phyloP scores from a whole-genome alignment of 1,140 invertebrate genomes.

The Alviniconcha marisindica region DNA sequence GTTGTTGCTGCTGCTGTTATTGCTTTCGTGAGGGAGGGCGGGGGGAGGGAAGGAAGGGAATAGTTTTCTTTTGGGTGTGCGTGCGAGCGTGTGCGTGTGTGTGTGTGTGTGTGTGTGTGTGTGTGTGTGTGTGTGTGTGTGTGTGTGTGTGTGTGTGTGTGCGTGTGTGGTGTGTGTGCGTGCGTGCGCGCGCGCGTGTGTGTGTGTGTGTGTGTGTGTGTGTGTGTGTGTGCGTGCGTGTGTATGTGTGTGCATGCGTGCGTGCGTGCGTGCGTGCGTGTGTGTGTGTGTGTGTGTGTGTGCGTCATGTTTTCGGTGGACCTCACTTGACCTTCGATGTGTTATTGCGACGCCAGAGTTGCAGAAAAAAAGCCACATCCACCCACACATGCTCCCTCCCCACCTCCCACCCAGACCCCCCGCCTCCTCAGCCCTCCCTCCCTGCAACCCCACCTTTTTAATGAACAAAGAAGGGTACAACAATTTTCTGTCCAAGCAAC shows the following conservation, averaged over 20 bases:
- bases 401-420: too few relatives aligned
- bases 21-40: too few relatives aligned
- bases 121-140: neutral
- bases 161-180: neutral
- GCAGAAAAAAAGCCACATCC: too few relatives aligned
- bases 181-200: neutral
- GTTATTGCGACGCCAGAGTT: too few relatives aligned
- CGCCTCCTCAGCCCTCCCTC: too few relatives aligned
- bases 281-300: conserved; percentile 11
- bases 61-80: neutral
- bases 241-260: neutral
- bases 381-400: too few relatives aligned
- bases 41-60: too few relatives aligned
- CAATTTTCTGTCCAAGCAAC: too few relatives aligned
- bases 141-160: neutral
- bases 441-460: too few relatives aligned
- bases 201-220: conserved; percentile 18
- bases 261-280: neutral
- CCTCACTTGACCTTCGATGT: too few relatives aligned
- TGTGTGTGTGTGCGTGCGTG: conserved; percentile 12
- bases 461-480: too few relatives aligned
- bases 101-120: conserved; percentile 22
- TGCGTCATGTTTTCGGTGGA: neutral
- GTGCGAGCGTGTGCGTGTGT: conserved; percentile 1
- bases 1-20: too few relatives aligned